Evolutionary conservation across 2,797 vertebrate genomes (phyloP).

Genomic region (Meda fulgida): DNA sequence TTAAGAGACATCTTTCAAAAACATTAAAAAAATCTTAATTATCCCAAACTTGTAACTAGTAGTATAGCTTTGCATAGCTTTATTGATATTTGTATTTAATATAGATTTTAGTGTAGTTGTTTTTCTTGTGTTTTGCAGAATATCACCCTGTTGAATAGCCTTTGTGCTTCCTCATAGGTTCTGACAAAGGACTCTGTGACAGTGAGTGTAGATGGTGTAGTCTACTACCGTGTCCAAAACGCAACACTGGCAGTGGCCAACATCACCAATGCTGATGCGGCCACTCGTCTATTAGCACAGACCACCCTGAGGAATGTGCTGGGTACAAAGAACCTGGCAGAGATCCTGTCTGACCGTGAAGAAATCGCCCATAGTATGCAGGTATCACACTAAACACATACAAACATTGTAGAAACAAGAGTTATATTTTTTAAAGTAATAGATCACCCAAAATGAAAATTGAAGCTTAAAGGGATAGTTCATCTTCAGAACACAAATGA

Average conservation of each 20-base stretch:
- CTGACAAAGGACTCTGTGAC: slow-evolving; percentile 97
- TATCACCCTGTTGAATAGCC: not conserved
- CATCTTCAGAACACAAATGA: too few species aligned
- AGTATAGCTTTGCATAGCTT: not conserved
- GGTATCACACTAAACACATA: slow-evolving; percentile 70
- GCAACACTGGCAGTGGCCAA: slow-evolving; percentile 92
- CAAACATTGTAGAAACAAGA: not conserved
- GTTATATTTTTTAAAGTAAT: not conserved
- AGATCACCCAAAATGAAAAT: not conserved
- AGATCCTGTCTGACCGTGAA: slow-evolving; percentile 96
- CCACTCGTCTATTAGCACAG: slow-evolving; percentile 91
- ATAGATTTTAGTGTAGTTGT: not conserved
- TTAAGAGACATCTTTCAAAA: not conserved
- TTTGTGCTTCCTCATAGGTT: slow-evolving; percentile 74
- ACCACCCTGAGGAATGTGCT: slow-evolving; percentile 94
- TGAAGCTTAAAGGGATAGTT: too few species aligned
- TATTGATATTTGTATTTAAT: not conserved
- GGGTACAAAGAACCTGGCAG: slow-evolving; percentile 93
- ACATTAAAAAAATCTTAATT: not conserved
- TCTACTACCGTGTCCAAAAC: slow-evolving; percentile 95
- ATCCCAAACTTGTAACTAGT: not conserved
- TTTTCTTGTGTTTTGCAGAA: not conserved
- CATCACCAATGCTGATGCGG: slow-evolving; percentile 92
- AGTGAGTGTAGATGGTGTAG: slow-evolving; percentile 91
- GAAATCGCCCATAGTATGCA: slow-evolving; percentile 97